Conservation (phyloP, 2,888 invertebrate species). For the Pachydiplax longipennis region DNA sequence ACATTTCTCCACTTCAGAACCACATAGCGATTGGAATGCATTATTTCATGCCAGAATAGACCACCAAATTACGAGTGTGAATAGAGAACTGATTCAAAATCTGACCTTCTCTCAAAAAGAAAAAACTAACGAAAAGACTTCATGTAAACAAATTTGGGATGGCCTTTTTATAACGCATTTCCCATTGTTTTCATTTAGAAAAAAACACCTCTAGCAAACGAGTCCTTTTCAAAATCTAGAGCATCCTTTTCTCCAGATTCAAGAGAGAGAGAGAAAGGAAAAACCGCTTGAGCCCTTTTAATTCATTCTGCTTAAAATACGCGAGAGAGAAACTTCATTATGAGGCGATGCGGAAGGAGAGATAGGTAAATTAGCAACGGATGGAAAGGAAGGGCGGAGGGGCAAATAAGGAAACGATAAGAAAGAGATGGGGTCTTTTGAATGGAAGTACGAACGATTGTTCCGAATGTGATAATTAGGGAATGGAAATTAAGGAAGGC, state of each 20-base stretch:
- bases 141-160: no score
- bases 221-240: no score
- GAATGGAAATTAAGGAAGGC: background rate
- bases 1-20: no score
- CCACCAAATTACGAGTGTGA: no score
- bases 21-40: no score
- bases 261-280: background rate
- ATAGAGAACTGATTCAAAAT: no score
- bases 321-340: background rate
- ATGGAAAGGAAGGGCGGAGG: background rate
- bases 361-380: background rate
- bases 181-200: no score
- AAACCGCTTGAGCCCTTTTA: background rate
- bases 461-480: background rate
- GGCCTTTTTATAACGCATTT: no score
- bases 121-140: no score
- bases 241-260: background rate
- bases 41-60: no score
- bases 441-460: background rate
- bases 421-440: background rate
- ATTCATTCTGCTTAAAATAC: background rate
- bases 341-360: background rate
- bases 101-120: no score
- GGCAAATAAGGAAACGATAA: background rate
- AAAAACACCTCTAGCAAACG: no score